Base-by-base conservation (phyloP, 2,888 invertebrate genomes). In the Druceiella hillmani region DNA sequence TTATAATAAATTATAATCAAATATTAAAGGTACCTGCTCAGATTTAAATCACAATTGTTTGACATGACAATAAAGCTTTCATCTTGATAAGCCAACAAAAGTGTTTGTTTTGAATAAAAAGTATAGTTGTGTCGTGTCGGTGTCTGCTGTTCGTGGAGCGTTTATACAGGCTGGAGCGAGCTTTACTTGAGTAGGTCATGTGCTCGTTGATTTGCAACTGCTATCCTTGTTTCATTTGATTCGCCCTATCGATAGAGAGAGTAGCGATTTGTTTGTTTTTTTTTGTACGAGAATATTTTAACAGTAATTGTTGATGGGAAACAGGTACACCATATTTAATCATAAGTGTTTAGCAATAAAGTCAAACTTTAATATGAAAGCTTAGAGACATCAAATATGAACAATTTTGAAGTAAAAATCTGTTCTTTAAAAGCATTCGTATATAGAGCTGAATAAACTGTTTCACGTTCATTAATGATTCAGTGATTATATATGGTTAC, bases 181-280 rank as follows among this genome's bases (percentile, higher is more conserved):
- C 7, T 74, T 79, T 87, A 87, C 81, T 91, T 91, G 71, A 93
- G 85, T 62, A 97, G 85, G 74, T 94, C 93, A 75, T 91, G 90
- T 62, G 95, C 93, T 60, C 93, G 83, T 75, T 93, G 89, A 76
- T 97, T 97, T 62, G 95, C 95, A 67, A 90, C 87, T 67, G 86
- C 86, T 83, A 95, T 93, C 78, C 94, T 87, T 61, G 87, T 86
- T 76, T 92, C 90, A 74, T 95, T 95, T 55, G 93, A 89, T 72
- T 87, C 86, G 55, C 84, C 88, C 83, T 83, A 44, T 31, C 25
- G 46, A 46, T 40, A 26, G 25, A 32, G 32, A 32, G 5, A 27
- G n/a, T 12, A 27, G 9, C 5, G 9, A 7, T 27, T 10, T 27
- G 6, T 9, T 27, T 7, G 10, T 10, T 5, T 10, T 5, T 7